Evolutionary conservation across 2,113 vertebrate species (phyloP).

Genomic region (Hymenochirus boettgeri): DNA sequence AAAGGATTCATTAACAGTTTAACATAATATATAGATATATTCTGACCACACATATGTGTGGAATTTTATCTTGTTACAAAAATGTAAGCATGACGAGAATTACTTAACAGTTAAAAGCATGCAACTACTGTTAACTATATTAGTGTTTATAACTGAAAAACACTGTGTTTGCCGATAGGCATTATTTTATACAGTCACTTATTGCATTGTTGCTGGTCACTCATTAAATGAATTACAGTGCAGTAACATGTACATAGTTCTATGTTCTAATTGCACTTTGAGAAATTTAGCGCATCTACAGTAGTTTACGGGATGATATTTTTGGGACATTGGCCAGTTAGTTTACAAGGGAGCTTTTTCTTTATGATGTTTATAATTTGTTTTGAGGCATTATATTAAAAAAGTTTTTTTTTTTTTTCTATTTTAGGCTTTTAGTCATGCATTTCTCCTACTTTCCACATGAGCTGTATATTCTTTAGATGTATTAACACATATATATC

Average conservation of each 20-base stretch:
- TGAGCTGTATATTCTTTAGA: no score
- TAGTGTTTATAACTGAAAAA: slow-evolving; percentile 8
- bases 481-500: no score
- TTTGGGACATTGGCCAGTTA: slow-evolving; percentile 31
- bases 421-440: no score
- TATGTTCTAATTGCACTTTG: slow-evolving; percentile 32
- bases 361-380: neutral
- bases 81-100: neutral
- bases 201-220: slow-evolving; percentile 10
- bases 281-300: neutral
- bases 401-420: neutral
- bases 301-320: neutral
- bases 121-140: neutral
- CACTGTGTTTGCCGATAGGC: slow-evolving; percentile 25
- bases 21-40: neutral
- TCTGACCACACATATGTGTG: neutral
- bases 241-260: slow-evolving; percentile 6
- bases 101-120: slow-evolving; percentile 1
- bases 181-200: slow-evolving; percentile 8
- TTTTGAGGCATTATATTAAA: slow-evolving; percentile 13
- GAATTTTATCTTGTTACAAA: neutral
- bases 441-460: no score
- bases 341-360: slow-evolving; percentile 8
- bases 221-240: slow-evolving; percentile 23
- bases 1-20: slow-evolving; percentile 16